These are phyloP conservation scores for Drosophila santomea DNA, from an alignment of 1,140 invertebrate species.

Conservation along the genomic window DNA sequence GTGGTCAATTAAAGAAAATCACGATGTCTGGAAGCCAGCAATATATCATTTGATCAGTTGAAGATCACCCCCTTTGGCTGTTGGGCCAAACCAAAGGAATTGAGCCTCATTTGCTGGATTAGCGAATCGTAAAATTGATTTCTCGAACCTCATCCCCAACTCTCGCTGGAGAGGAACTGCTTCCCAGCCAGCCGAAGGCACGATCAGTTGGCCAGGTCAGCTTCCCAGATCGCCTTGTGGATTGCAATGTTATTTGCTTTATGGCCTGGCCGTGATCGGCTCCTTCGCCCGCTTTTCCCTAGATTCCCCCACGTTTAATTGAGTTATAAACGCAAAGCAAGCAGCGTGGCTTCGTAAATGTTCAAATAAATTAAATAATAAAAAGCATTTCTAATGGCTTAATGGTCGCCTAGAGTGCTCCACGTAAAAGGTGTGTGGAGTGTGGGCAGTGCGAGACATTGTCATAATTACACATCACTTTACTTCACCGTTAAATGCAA, in stretches of 20 bases:
- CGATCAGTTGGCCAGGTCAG: slow-evolving; percentile 30
- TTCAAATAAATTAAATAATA: slow-evolving; percentile 74
- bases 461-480: slow-evolving; percentile 60
- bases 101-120: slow-evolving; percentile 37
- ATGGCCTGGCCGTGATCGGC: slow-evolving; percentile 38
- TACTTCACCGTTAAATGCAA: slow-evolving; percentile 77
- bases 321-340: slow-evolving; percentile 64
- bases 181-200: slow-evolving; percentile 25
- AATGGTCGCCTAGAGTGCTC: slow-evolving; percentile 41
- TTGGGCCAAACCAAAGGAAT: slow-evolving; percentile 15
- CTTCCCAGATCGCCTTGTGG: slow-evolving; percentile 24
- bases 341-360: slow-evolving; percentile 17
- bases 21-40: slow-evolving; percentile 23
- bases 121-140: slow-evolving; percentile 46
- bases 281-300: slow-evolving; percentile 13
- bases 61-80: slow-evolving; percentile 2
- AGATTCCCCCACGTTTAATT: slow-evolving; percentile 51
- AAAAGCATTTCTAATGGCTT: slow-evolving; percentile 74
- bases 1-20: slow-evolving; percentile 25
- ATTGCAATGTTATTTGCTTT: slow-evolving; percentile 46
- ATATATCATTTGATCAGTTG: slow-evolving; percentile 38
- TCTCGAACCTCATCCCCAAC: neutral
- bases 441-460: slow-evolving; percentile 55
- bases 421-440: slow-evolving; percentile 13
- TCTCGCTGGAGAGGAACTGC: slow-evolving; percentile 17